Conservation (phyloP, 2,113 vertebrate species). For the Sciurus niger region DNA sequence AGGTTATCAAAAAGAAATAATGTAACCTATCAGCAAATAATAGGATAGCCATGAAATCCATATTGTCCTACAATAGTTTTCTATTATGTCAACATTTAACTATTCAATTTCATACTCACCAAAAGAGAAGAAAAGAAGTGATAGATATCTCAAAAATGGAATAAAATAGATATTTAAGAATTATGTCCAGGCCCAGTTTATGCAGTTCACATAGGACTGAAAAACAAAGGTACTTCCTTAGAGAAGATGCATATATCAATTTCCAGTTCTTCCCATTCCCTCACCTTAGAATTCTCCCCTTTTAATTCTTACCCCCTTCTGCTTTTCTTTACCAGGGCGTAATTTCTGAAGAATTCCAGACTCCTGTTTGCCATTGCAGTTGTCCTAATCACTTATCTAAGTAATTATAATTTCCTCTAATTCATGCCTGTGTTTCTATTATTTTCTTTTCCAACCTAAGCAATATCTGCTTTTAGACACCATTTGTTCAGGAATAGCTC, state of each 20-base stretch:
- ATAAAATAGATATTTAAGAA: background rate
- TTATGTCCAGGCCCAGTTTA: background rate
- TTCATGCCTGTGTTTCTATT: background rate
- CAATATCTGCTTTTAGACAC: background rate
- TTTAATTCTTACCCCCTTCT: background rate
- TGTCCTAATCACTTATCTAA: background rate
- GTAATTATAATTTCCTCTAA: background rate
- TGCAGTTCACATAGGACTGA: background rate
- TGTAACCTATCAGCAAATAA: background rate
- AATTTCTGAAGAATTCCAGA: background rate
- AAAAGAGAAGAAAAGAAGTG: background rate
- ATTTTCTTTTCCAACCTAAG: background rate
- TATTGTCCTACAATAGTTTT: background rate
- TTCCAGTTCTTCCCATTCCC: accelerated
- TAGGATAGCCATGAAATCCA: background rate
- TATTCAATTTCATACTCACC: background rate
- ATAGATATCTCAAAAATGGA: background rate
- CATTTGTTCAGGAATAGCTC: background rate
- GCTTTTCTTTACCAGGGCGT: background rate
- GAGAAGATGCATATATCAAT: background rate
- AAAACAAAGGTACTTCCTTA: conserved; percentile 1
- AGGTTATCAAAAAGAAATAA: background rate
- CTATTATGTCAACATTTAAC: background rate
- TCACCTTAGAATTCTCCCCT: background rate
- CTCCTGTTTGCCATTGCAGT: background rate